Base-by-base conservation (phyloP, 2,797 vertebrate species). In the Sparidentex hasta region DNA sequence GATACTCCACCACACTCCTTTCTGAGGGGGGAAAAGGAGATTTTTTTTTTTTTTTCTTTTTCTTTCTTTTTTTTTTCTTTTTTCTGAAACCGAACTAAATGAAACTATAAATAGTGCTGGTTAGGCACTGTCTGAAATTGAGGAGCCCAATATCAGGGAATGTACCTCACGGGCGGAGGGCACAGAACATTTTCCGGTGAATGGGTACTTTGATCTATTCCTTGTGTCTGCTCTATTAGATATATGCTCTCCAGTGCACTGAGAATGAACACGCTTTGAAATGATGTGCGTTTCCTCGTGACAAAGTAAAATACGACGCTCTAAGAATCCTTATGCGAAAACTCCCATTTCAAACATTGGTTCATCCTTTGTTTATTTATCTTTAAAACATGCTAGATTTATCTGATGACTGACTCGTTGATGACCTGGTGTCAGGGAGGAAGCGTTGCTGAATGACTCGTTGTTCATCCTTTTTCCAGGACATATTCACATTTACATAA, bases 1-100 rank as follows among this genome's bases (percentile, higher is more conserved):
- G 87, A 92, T 88, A 77, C 78, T 84, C 76, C 74, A 89, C 76
- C 74, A 89, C 67, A 78, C 74, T 83, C 43, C 65, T 56, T 56
- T 87, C 71, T 74, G 57, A 81, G 27, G n/a, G 65, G 41, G 50
- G 58, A 20, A 66, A 78, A 44, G 47, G 47, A 25, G 11, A n/a
- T 16, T 33, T 33, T 46, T 21, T 7, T 14, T 3, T 3, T 4
- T 27, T 27, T 46, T 21, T 5, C 12, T 25, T 65, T 48, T 14
- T n/a, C n/a, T n/a, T n/a, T n/a, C n/a, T n/a, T 16, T 3, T 4
- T 27, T 27, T 46, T 21, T 5, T 14, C 21, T 65, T 48, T 14
- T n/a, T 63, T 46, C 57, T 65, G 6, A 33, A 76, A 78, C 62
- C 63, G 65, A 88, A 82, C 54, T 74, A 76, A 87, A 90, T 83